Percentiles rank a stretch among this genome's conserved stretches.
Evolutionary conservation across 2,888 invertebrate genomes (phyloP).

Genomic region (Pammene aurita): DNA sequence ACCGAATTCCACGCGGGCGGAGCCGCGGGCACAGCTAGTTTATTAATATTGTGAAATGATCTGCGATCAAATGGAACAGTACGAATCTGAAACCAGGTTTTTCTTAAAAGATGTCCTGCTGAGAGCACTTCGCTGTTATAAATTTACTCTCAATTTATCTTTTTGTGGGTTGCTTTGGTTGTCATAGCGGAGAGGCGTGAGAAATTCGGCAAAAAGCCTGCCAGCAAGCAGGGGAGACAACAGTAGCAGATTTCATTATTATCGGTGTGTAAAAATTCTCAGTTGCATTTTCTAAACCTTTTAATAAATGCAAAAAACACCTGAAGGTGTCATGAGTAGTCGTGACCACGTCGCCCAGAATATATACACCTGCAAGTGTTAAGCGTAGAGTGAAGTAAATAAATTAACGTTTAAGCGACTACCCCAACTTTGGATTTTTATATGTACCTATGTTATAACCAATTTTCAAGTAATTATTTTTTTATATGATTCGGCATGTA

Average conservation of each 20-base stretch:
- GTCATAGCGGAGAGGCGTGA: constrained; percentile 61
- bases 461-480: too few relatives aligned
- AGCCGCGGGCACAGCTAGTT: too few relatives aligned
- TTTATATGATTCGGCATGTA: too few relatives aligned
- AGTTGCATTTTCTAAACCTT: neutral
- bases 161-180: constrained; percentile 74
- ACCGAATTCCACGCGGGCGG: too few relatives aligned
- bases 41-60: constrained; percentile 32
- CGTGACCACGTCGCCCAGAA: too few relatives aligned
- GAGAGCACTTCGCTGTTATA: constrained; percentile 72
- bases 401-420: too few relatives aligned
- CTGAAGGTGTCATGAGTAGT: too few relatives aligned
- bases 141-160: constrained; percentile 75
- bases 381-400: too few relatives aligned
- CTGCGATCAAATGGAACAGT: constrained; percentile 53
- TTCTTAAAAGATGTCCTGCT: constrained; percentile 72
- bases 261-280: neutral
- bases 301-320: too few relatives aligned
- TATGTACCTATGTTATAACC: too few relatives aligned
- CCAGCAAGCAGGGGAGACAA: constrained; percentile 39
- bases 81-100: constrained; percentile 64
- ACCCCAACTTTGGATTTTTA: too few relatives aligned
- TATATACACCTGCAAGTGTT: too few relatives aligned
- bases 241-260: constrained; percentile 7
- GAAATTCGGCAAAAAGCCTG: constrained; percentile 64